Percentiles rank a stretch among this genome's conserved stretches.
Conservation (phyloP, 2,797 vertebrate genomes). For the Lithobates sylvaticus region DNA sequence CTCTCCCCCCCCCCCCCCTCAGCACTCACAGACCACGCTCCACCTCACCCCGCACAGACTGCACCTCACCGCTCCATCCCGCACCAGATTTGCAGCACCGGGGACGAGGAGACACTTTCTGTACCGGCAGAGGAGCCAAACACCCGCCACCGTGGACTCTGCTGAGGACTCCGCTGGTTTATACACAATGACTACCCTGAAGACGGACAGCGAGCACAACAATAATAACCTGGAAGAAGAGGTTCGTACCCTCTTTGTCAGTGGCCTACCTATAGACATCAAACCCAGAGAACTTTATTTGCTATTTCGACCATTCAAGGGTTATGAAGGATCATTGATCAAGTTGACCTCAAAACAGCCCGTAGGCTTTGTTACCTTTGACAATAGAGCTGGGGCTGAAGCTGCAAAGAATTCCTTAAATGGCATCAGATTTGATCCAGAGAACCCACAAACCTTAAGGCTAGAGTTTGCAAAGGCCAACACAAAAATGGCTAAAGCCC, state of each 20-base stretch:
- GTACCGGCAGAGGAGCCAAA: no score
- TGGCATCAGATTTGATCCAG: conserved; percentile 97
- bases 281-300: conserved; percentile 84
- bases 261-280: conserved; percentile 84
- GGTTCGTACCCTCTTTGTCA: conserved; percentile 84
- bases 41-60: no score
- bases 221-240: no score
- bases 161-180: no score
- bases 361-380: conserved; percentile 98
- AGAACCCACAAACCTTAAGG: conserved; percentile 97
- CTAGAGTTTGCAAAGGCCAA: conserved; percentile 99
- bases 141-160: no score
- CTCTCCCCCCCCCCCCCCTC: no score
- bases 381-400: conserved; percentile 95
- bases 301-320: conserved; percentile 86
- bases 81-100: no score
- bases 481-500: conserved; percentile 99
- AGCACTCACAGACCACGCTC: no score
- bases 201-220: no score
- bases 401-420: conserved; percentile 97
- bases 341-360: conserved; percentile 99
- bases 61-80: no score
- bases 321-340: conserved; percentile 99
- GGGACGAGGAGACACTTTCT: no score
- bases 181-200: no score